Evolutionary conservation across 2,113 vertebrate genomes (phyloP), one percentile per base, ranked within the genome.

Genomic region (Zeus faber): DNA sequence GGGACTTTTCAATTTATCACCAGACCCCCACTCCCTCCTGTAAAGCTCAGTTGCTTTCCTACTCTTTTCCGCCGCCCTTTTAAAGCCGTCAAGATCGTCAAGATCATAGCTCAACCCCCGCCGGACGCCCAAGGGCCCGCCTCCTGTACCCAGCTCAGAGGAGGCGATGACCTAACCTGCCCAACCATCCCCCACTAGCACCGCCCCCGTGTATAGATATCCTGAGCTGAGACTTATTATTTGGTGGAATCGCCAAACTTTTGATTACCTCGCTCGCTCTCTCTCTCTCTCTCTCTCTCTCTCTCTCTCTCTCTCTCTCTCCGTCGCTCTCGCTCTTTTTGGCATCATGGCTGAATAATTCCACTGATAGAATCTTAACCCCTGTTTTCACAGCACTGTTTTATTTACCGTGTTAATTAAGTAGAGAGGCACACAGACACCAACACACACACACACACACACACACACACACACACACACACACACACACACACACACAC

Each of bases 1-100:
- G 65, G 74, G 78, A 35, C 70, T 68, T 81, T 51, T 85, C 77
- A 70, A 77, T 93, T 90, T 85, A 81, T 90, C 88, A n/a, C 89
- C 79, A 79, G 45, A 65, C 67, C 22, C 37, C 69, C 59, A 68
- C 58, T 43, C 69, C 64, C 71, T 26, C 59, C n/a, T n/a, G n/a
- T n/a, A n/a, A n/a, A n/a, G n/a, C n/a, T n/a, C n/a, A n/a, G n/a
- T n/a, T n/a, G n/a, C n/a, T n/a, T n/a, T n/a, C n/a, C n/a, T n/a
- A n/a, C n/a, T n/a, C n/a, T n/a, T n/a, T n/a, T n/a, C n/a, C n/a
- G n/a, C n/a, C 23, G 13, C 33, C 67, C 77, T 70, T 82, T 58
- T 29, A 40, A 75, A 77, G 76, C 67, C 77, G 79, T 66, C 82
- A 85, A 74, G 86, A 78, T 59, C 80, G 59, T 21, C 77, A 67